A percentile compares a stretch with the other conserved stretches of the same genome.
Evolutionary conservation across 1,140 invertebrate species (phyloP).

Genomic region (Neotoxoptera formosana): DNA sequence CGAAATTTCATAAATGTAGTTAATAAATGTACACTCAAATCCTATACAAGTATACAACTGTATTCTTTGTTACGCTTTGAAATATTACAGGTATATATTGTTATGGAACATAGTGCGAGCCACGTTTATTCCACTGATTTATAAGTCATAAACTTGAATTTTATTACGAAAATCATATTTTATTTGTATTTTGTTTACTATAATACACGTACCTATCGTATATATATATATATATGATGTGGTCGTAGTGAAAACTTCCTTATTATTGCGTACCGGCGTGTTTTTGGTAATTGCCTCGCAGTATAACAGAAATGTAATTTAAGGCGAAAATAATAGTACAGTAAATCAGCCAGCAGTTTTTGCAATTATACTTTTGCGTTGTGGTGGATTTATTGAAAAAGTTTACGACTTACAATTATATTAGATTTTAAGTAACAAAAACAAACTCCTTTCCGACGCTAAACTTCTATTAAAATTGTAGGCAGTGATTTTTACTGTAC

Average conservation of each 20-base stretch:
- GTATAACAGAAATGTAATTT: conserved; percentile 8
- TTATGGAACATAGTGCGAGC: background rate
- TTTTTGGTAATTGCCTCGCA: conserved; percentile 23
- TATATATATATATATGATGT: background rate
- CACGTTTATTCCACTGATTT: background rate
- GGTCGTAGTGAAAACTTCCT: background rate
- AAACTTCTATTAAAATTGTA: background rate
- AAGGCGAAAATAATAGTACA: conserved; percentile 15
- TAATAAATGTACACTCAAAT: background rate
- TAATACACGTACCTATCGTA: background rate
- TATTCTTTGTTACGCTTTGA: background rate
- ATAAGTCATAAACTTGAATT: conserved; percentile 7
- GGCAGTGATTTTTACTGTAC: background rate
- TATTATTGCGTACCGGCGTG: background rate
- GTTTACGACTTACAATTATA: background rate
- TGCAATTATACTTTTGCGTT: conserved; percentile 25
- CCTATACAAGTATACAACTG: background rate
- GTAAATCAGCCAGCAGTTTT: background rate
- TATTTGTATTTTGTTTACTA: conserved; percentile 26
- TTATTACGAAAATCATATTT: conserved; percentile 32
- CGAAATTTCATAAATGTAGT: background rate
- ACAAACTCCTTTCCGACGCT: background rate
- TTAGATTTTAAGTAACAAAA: conserved; percentile 19
- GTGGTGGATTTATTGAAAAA: conserved; percentile 40
- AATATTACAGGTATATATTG: background rate